Evolutionary conservation across 2,797 vertebrate species (phyloP), one percentile per base, ranked within the genome.

Genomic region (Liasis olivaceus): DNA sequence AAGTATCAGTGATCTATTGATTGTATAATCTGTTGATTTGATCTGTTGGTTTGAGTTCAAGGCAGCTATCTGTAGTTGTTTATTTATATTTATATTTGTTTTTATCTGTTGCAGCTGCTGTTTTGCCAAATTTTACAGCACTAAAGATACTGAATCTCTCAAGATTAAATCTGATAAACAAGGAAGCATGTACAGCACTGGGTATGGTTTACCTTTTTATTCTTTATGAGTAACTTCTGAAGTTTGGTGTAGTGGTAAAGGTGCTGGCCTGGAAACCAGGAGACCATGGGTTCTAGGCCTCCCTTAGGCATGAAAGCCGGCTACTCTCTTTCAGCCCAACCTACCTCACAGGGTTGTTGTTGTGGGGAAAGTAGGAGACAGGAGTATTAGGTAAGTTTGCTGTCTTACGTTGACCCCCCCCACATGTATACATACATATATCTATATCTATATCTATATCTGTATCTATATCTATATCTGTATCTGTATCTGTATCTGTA

Each of bases 131-230:
- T 94, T 95, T 96, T 93, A 89, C 36, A 85, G 90, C 42, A 86
- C 92, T 96, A 59, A 96, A 95, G 94, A 92, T 93, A 64, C 2
- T 97, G 91, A 17, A 94, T 64, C 93, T 97, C 87, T 0, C 1
- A 17, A 0, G 6, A 0, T 91, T 94, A 4, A 0, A 85, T 26
- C 94, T 95, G 89, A 24, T 72, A 54, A 93, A 95, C 86, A 92
- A 94, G n/a, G 92, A 96, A 94, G 91, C 60, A 63, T 89, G 92
- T 51, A 87, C 94, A 94, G 92, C 87, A 24, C 91, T 96, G 89
- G 96, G 95, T 96, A 95, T 90, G 95, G 14, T 93, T 94, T 94
- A 77, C 12, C 91, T 91, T 60, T 59, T 69, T 9, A 69, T 47
- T 86, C 77, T 59, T 87, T 22, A 81, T 31, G 14, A 90, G 51